Base-by-base conservation (phyloP, 1,140 invertebrate species). In the Camponotus pennsylvanicus region DNA sequence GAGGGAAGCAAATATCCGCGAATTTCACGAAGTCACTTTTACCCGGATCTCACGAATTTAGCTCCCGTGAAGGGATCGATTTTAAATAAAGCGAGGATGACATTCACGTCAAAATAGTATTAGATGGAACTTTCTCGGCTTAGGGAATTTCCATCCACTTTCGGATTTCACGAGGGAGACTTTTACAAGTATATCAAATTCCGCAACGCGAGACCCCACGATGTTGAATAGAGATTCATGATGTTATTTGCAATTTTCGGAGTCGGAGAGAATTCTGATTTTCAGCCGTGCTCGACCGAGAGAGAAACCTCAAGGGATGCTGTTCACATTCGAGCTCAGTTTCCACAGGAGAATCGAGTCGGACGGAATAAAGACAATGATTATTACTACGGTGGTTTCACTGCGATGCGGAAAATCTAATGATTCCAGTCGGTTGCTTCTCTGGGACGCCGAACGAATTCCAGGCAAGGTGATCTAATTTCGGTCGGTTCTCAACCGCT, bases 391-490 rank as follows among this genome's bases (percentile, higher is more conserved):
- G 27, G 52, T 8, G 15, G 1, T 21, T 45, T 59, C 21, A 9
- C 42, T 0, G 59, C n/a, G 59, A 11, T 6, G 71, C 34, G 34
- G 21, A 52, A 85, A 40, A 40, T 84, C 42, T 21, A 42, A 34
- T 45, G 6, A 18, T 67, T 71, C 70, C 76, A 71, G 73, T 78
- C 71, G 76, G 55, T 45, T 9, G 55, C 52, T 63, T 85, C 57
- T 73, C 75, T 57, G 42, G 69, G 55, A 63, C 69, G 82, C 37
- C 45, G 34, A 42, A 69, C 52, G 70, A 70, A 86, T 87, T 87
- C 86, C 86, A 77, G 37, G 32, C 69, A 82, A 61, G 59, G 78
- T 63, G 89, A 88, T 91, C 90, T 91, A 91, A 91, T 91, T 91
- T 90, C 89, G 89, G 78, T 83, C 73, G 89, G 61, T 73, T 59